Base-by-base conservation (phyloP, 2,888 invertebrate genomes). In the Hydropsyche betteni region DNA sequence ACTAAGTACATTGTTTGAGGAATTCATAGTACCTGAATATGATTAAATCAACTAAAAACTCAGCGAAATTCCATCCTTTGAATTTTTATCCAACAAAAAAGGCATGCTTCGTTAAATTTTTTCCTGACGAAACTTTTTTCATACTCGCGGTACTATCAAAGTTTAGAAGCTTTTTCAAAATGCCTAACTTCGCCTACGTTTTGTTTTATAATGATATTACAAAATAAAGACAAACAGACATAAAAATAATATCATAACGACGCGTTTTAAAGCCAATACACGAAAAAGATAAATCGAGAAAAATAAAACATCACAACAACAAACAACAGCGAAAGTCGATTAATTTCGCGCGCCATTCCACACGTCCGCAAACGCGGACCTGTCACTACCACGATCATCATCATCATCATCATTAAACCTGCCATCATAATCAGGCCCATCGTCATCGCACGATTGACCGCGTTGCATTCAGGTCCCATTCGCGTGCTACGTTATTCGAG, bases 111-210 rank as follows among this genome's bases (percentile, higher is more conserved):
- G 58, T 58, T 53, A 24, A 58, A 58, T 16, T 24, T 58, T 58
- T 58, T 24, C 16, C 14, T 24, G 24, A 16, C 16, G 16, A 16
- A 58, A 58, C 58, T 58, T 58, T 58, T 58, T 58, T 16, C 53
- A 58, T 58, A 58, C 24, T 58, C n/a, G 53, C 53, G 16, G 24
- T 58, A 58, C 58, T 58, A 58, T 58, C 24, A 58, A 58, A 58
- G 58, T 58, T 58, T 58, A 53, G 3, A 53, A 53, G 53, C 53
- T 53, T 53, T 44, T 44, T 53, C 53, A 8, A 58, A 8, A 14
- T 5, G 58, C 58, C 16, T 4, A 58, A 58, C 58, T 58, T 58
- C 16, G 8, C 2, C 58, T 14, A 1, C 44, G 44, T 10, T 44
- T 44, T 44, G 44, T 44, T 44, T 44, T 44, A 44, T 44, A 44